phyloP scores from a whole-genome alignment of 2,797 vertebrate genomes.

The Otus scops region DNA sequence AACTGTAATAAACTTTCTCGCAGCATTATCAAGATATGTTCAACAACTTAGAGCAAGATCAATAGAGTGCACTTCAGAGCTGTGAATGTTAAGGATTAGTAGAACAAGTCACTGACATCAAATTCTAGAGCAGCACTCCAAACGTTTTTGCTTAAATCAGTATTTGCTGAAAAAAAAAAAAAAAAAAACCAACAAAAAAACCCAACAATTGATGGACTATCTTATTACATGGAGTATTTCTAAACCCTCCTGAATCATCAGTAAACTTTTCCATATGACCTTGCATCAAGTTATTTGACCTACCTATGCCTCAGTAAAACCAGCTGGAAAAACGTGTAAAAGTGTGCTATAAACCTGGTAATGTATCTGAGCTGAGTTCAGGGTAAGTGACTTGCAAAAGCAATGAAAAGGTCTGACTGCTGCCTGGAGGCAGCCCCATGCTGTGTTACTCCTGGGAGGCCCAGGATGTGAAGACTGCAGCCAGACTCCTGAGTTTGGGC shows the following conservation, averaged over 20 bases:
- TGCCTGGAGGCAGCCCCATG: neutral
- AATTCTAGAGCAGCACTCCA: neutral
- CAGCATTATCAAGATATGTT: neutral
- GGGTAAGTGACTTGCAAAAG: neutral
- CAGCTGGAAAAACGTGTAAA: neutral
- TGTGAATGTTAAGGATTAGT: neutral
- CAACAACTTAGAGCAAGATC: neutral
- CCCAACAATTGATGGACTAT: neutral
- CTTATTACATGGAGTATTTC: neutral
- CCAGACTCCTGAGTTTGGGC: neutral
- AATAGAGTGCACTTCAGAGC: neutral
- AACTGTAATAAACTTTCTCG: neutral
- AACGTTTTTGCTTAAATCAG: neutral
- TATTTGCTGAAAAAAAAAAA: neutral
- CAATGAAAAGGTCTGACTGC: neutral
- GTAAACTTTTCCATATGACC: neutral
- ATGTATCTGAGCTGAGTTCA: neutral
- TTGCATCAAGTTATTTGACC: neutral
- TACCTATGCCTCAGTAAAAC: neutral
- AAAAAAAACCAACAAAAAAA: no score
- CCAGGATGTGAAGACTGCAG: neutral
- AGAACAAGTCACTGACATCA: neutral
- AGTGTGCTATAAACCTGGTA: neutral
- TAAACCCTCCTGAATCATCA: neutral
- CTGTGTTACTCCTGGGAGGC: neutral